Percentiles rank a stretch among this genome's conserved stretches.
Evolutionary conservation across 2,888 invertebrate genomes (phyloP).

Genomic region (Tubulanus polymorphus): DNA sequence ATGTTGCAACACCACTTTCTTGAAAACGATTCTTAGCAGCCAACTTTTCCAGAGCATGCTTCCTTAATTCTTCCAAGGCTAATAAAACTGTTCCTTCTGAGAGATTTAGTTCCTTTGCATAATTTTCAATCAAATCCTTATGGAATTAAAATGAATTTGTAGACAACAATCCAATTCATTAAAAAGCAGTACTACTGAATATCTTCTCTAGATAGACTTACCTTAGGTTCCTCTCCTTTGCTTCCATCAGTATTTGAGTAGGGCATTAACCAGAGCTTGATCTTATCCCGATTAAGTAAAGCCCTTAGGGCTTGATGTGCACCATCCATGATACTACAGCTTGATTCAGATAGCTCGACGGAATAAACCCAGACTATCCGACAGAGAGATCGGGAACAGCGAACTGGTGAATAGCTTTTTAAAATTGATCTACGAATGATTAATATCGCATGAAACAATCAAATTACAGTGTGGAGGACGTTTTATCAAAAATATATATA

Average conservation of each 20-base stretch:
- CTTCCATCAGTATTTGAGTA: constrained; percentile 59
- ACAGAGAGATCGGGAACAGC: too few species aligned
- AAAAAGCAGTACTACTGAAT: too few species aligned
- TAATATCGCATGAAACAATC: too few species aligned
- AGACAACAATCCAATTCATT: too few species aligned
- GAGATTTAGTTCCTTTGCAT: constrained; percentile 59
- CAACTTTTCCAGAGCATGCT: constrained; percentile 68
- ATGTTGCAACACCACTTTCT: constrained; percentile 69
- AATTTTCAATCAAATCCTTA: constrained; percentile 64
- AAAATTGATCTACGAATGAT: too few species aligned
- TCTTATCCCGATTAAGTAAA: constrained; percentile 64
- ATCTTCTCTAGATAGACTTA: constrained; percentile 14
- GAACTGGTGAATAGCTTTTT: too few species aligned
- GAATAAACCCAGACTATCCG: too few species aligned
- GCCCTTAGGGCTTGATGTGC: constrained; percentile 52
- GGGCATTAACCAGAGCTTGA: constrained; percentile 74
- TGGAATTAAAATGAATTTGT: too few species aligned
- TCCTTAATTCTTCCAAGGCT: constrained; percentile 64
- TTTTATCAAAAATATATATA: too few species aligned
- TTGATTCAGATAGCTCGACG: too few species aligned
- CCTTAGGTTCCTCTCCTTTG: constrained; percentile 50
- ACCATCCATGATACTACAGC: not conserved
- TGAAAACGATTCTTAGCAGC: constrained; percentile 67
- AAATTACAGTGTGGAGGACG: too few species aligned
- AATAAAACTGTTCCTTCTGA: constrained; percentile 57